Percentiles rank a stretch among this genome's conserved stretches.
These are phyloP conservation scores for Baronia brevicornis DNA, from an alignment of 2,888 invertebrate genomes.

Conservation along the genomic window DNA sequence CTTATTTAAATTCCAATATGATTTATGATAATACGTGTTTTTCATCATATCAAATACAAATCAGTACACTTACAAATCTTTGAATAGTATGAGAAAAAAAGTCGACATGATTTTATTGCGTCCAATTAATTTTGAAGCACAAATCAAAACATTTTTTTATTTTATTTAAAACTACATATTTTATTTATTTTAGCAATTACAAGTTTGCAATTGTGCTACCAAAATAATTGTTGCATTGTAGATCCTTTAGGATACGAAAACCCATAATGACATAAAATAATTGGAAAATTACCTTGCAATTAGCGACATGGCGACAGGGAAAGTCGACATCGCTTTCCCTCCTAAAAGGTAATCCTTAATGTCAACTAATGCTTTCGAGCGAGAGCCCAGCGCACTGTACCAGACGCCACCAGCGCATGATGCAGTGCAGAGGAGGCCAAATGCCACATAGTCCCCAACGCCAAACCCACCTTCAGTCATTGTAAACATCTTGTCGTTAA, in stretches of 20 bases:
- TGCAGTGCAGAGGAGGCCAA: conserved; percentile 79
- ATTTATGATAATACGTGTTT: too few species aligned
- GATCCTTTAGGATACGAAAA: not conserved
- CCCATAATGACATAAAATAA: not conserved
- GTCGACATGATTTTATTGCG: too few species aligned
- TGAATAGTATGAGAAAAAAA: too few species aligned
- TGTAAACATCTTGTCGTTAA: conserved; percentile 46
- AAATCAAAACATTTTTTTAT: too few species aligned
- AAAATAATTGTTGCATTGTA: too few species aligned
- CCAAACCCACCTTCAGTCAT: conserved; percentile 59
- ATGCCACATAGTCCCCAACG: conserved; percentile 78
- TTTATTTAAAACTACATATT: too few species aligned
- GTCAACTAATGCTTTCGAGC: conserved; percentile 66
- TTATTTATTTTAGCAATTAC: too few species aligned
- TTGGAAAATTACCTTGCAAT: conserved; percentile 81
- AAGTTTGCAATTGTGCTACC: too few species aligned
- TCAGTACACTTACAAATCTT: too few species aligned
- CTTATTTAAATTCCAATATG: too few species aligned
- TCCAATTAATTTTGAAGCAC: too few species aligned
- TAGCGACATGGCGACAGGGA: conserved; percentile 90
- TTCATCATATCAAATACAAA: too few species aligned
- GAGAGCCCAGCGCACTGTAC: conserved; percentile 73
- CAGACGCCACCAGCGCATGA: conserved; percentile 88
- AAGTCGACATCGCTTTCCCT: conserved; percentile 81
- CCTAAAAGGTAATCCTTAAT: conserved; percentile 86